A percentile compares a stretch with the other conserved stretches of the same genome.
These are phyloP conservation scores for Ditula angustiorana DNA, from an alignment of 2,888 invertebrate genomes.

Conservation along the genomic window DNA sequence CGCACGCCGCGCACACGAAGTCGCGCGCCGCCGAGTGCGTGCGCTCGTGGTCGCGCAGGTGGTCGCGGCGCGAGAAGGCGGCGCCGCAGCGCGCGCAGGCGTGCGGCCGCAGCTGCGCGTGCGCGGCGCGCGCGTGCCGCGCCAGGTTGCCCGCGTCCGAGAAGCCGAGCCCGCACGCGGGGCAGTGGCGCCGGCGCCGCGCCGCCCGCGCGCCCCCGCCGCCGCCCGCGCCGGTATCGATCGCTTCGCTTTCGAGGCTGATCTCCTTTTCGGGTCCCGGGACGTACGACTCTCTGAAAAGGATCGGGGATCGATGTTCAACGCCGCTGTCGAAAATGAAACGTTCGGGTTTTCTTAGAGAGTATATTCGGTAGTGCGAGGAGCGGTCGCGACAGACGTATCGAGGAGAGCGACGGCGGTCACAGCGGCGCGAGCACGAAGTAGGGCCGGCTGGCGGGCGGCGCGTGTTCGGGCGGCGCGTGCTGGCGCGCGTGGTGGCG, in stretches of 20 bases:
- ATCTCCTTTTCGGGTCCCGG: neutral
- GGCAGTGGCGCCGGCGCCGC: slow-evolving; percentile 75
- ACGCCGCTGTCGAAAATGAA: neutral
- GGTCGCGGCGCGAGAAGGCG: slow-evolving; percentile 76
- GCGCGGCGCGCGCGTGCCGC: slow-evolving; percentile 80
- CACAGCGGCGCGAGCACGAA: slow-evolving; percentile 20
- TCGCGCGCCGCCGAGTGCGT: slow-evolving; percentile 75
- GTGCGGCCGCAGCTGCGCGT: slow-evolving; percentile 76
- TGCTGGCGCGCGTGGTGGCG: slow-evolving; percentile 52
- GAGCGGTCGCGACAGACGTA: too few relatives aligned
- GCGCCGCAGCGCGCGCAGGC: slow-evolving; percentile 76
- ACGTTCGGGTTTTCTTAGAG: neutral
- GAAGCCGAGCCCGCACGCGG: slow-evolving; percentile 82
- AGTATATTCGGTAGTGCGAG: too few relatives aligned
- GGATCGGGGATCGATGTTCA: slow-evolving; percentile 4
- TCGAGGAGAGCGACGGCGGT: too few relatives aligned
- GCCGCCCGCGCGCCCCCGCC: slow-evolving; percentile 49
- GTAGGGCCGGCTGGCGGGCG: slow-evolving; percentile 32
- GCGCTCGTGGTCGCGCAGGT: slow-evolving; percentile 79
- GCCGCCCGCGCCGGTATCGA: neutral
- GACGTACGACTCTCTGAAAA: slow-evolving; percentile 13
- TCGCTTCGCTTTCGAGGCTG: neutral
- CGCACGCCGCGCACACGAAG: slow-evolving; percentile 83
- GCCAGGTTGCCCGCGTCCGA: slow-evolving; percentile 77
- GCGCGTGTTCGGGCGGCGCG: slow-evolving; percentile 73